Evolutionary conservation across 2,797 vertebrate species (phyloP).

Genomic region (Ibycter americanus): DNA sequence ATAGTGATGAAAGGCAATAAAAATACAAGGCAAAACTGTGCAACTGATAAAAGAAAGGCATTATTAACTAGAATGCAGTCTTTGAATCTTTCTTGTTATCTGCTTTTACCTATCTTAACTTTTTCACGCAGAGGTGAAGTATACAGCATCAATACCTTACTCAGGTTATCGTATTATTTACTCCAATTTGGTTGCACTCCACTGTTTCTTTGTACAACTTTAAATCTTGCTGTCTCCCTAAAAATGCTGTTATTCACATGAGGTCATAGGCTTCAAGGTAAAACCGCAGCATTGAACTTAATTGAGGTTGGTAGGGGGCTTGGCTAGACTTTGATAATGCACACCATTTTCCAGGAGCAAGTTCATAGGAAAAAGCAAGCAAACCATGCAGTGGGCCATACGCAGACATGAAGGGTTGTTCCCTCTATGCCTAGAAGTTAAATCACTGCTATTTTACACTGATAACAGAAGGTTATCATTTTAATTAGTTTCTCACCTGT

Average conservation of each 20-base stretch:
- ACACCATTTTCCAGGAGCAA: background rate
- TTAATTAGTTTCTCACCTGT: background rate
- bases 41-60: background rate
- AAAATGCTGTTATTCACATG: background rate
- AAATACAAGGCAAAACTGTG: background rate
- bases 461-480: background rate
- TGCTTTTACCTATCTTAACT: background rate
- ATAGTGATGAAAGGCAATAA: background rate
- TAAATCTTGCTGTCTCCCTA: background rate
- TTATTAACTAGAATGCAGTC: background rate
- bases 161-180: background rate
- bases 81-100: background rate
- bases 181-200: rapidly evolving
- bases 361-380: background rate
- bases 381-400: background rate
- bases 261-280: background rate
- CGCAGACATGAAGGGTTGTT: background rate
- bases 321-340: background rate
- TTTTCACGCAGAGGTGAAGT: background rate
- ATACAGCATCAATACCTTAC: background rate
- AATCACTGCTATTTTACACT: background rate
- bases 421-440: background rate
- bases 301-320: background rate
- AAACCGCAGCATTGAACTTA: background rate
- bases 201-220: background rate